Conservation (phyloP, 2,113 vertebrate genomes). For the Petrocephalus microphthalmus region DNA sequence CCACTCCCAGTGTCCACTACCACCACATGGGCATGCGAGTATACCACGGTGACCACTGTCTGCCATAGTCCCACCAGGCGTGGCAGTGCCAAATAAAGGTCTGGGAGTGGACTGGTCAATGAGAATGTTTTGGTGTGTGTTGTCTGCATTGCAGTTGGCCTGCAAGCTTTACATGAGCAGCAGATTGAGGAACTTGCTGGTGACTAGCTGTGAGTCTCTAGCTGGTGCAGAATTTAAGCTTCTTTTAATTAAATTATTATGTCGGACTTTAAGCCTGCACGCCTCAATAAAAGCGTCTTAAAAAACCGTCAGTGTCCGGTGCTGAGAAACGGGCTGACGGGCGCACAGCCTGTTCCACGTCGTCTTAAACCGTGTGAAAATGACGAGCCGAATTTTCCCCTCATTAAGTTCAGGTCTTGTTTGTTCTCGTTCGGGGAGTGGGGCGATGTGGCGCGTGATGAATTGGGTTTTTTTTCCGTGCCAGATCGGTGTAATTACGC, state of each 20-base stretch:
- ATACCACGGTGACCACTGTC: too few relatives aligned
- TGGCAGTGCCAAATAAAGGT: background rate
- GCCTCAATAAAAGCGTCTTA: background rate
- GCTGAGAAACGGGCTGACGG: background rate
- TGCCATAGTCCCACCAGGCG: background rate
- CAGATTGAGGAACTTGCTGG: background rate
- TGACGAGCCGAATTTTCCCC: background rate
- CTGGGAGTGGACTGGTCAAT: background rate
- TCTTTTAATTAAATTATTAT: background rate
- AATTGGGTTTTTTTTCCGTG: background rate
- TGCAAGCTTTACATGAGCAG: background rate
- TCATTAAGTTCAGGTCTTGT: background rate
- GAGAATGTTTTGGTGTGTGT: background rate
- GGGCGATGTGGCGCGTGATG: background rate
- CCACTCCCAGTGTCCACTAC: background rate
- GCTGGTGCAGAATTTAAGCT: background rate
- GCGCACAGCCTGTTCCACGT: background rate
- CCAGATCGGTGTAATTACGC: constrained; percentile 16
- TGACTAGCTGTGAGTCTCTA: background rate
- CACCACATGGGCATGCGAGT: too few relatives aligned
- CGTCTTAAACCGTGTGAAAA: background rate
- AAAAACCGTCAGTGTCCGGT: background rate
- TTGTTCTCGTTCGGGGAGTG: background rate
- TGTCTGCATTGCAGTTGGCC: background rate
- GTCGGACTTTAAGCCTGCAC: background rate